These are phyloP conservation scores for Acarapis woodi DNA, from an alignment of 1,140 invertebrate species.

Conservation along the genomic window DNA sequence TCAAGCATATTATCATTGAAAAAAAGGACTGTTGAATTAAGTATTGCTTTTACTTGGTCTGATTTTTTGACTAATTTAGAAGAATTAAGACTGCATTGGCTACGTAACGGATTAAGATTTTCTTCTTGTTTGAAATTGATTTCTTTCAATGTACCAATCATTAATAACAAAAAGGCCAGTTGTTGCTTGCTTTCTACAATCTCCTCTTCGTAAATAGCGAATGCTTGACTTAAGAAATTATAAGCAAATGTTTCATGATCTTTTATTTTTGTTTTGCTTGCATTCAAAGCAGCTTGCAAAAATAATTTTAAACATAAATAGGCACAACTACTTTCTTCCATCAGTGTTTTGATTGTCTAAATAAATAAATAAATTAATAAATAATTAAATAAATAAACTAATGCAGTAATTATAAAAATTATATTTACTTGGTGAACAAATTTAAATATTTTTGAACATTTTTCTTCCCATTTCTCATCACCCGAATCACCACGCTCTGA, in stretches of 20 bases:
- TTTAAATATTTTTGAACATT: slow-evolving; percentile 90
- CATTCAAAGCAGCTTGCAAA: slow-evolving; percentile 72
- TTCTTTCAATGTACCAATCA: slow-evolving; percentile 81
- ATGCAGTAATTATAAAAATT: too few species aligned
- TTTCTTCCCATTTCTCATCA: slow-evolving; percentile 64
- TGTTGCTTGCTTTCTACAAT: slow-evolving; percentile 93
- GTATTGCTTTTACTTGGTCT: slow-evolving; percentile 59
- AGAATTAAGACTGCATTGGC: slow-evolving; percentile 32
- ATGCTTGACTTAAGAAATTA: slow-evolving; percentile 55
- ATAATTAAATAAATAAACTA: neutral
- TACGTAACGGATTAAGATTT: slow-evolving; percentile 80
- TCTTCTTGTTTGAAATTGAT: slow-evolving; percentile 79
- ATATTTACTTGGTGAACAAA: slow-evolving; percentile 78
- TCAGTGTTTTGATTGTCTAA: slow-evolving; percentile 65
- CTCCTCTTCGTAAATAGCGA: slow-evolving; percentile 93
- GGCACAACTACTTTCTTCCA: slow-evolving; percentile 48
- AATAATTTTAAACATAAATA: slow-evolving; percentile 76
- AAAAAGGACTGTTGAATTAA: slow-evolving; percentile 15
- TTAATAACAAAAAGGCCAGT: slow-evolving; percentile 70
- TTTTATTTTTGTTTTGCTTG: slow-evolving; percentile 67
- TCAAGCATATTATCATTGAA: slow-evolving; percentile 2
- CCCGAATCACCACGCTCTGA: neutral
- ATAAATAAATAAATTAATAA: too few species aligned
- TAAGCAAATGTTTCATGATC: slow-evolving; percentile 89
- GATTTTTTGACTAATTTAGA: slow-evolving; percentile 78